phyloP scores from a whole-genome alignment of 2,888 invertebrate genomes.

The Apodemia mormo region DNA sequence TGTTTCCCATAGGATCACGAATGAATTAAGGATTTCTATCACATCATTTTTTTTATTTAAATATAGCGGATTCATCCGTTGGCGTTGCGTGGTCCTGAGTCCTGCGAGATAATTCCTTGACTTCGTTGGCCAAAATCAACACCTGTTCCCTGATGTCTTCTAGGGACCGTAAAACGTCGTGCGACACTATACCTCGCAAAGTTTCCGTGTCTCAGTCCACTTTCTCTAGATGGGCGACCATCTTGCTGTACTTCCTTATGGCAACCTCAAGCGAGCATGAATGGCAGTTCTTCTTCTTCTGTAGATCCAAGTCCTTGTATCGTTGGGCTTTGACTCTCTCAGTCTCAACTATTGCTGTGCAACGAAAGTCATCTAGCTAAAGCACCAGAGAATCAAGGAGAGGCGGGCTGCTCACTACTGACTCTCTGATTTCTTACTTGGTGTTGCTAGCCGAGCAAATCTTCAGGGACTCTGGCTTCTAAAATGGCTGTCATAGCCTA shows the following conservation, averaged over 20 bases:
- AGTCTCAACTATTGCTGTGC: background rate
- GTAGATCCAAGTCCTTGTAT: background rate
- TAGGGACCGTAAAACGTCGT: too few relatives aligned
- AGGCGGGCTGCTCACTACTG: background rate
- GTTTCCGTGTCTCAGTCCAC: background rate
- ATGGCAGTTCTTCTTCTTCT: background rate
- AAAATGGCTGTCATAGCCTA: constrained; percentile 32
- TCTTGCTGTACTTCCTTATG: background rate
- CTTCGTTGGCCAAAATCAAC: too few relatives aligned
- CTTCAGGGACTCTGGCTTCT: constrained; percentile 26
- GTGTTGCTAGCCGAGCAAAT: too few relatives aligned
- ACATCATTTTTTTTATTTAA: too few relatives aligned
- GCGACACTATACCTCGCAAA: background rate
- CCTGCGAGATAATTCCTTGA: too few relatives aligned
- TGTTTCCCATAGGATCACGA: too few relatives aligned
- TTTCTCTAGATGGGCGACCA: background rate
- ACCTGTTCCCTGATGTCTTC: too few relatives aligned
- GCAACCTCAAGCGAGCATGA: background rate
- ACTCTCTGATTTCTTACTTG: background rate
- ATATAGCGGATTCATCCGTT: too few relatives aligned
- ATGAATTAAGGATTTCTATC: too few relatives aligned
- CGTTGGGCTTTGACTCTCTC: background rate
- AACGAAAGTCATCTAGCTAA: background rate
- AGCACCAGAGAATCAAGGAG: background rate
- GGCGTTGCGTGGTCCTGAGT: too few relatives aligned